phyloP scores from a whole-genome alignment of 2,113 vertebrate species.

The Cephalopholis sonnerati region DNA sequence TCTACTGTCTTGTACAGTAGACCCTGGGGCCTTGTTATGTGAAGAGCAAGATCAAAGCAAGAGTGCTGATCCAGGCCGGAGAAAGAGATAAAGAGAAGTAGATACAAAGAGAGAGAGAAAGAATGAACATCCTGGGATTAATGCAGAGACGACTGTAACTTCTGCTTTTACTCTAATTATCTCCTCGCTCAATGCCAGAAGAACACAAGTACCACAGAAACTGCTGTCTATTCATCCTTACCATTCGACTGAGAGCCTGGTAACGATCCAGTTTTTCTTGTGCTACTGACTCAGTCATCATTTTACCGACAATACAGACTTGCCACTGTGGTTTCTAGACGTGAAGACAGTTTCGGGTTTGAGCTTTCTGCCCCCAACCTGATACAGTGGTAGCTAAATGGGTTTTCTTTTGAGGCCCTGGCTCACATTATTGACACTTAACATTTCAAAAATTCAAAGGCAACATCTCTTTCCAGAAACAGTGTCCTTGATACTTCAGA shows the following conservation, averaged over 20 bases:
- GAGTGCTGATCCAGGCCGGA: slow-evolving; percentile 56
- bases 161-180: slow-evolving; percentile 69
- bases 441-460: background rate
- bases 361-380: background rate
- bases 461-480: background rate
- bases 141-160: slow-evolving; percentile 26
- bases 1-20: slow-evolving; percentile 40
- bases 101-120: slow-evolving; percentile 37
- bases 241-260: slow-evolving; percentile 5
- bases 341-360: background rate
- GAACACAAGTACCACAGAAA: slow-evolving; percentile 22
- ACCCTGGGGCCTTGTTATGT: slow-evolving; percentile 76
- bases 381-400: background rate
- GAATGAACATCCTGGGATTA: slow-evolving; percentile 22
- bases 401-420: background rate
- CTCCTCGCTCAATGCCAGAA: slow-evolving; percentile 47
- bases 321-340: background rate
- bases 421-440: background rate
- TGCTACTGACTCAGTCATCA: slow-evolving; percentile 14
- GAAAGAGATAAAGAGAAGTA: slow-evolving; percentile 38
- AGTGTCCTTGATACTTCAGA: slow-evolving; percentile 5
- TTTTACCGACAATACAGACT: background rate
- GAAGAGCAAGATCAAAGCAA: slow-evolving; percentile 73
- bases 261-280: slow-evolving; percentile 42
- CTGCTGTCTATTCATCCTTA: slow-evolving; percentile 30